phyloP scores from a whole-genome alignment of 2,888 invertebrate genomes.

The Tanytarsus gracilentus region DNA sequence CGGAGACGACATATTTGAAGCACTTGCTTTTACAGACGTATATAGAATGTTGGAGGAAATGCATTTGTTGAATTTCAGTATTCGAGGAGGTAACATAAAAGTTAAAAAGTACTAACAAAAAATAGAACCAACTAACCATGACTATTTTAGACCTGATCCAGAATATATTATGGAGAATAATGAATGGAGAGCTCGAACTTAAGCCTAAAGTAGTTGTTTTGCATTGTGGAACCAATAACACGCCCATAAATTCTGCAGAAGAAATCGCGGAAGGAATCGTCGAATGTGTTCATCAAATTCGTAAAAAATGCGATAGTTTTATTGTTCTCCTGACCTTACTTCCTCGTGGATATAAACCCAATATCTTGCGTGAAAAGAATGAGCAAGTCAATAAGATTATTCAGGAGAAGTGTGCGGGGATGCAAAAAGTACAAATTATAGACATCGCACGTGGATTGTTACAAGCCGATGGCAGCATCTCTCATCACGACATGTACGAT shows the following conservation, averaged over 20 bases:
- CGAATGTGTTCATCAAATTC: slow-evolving; percentile 64
- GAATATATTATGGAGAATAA: slow-evolving; percentile 81
- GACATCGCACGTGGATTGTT: slow-evolving; percentile 69
- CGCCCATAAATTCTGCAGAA: slow-evolving; percentile 60
- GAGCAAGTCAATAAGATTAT: slow-evolving; percentile 63
- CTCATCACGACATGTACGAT: slow-evolving; percentile 86
- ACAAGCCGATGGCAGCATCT: slow-evolving; percentile 70
- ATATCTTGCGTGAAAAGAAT: slow-evolving; percentile 69
- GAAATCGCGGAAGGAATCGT: slow-evolving; percentile 73
- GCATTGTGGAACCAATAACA: slow-evolving; percentile 83
- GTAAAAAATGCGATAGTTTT: slow-evolving; percentile 67
- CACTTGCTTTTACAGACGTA: slow-evolving; percentile 71
- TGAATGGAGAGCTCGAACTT: slow-evolving; percentile 81
- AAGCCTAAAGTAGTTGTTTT: slow-evolving; percentile 82
- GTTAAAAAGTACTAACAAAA: background rate
- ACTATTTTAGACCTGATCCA: slow-evolving; percentile 73
- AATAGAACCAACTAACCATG: background rate
- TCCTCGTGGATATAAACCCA: slow-evolving; percentile 80
- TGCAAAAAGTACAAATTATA: slow-evolving; percentile 67
- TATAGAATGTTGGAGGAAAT: slow-evolving; percentile 85
- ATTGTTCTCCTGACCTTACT: slow-evolving; percentile 77
- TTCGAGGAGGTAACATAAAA: background rate
- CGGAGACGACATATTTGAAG: slow-evolving; percentile 80
- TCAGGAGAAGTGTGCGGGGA: slow-evolving; percentile 52
- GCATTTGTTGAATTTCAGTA: slow-evolving; percentile 66